These are phyloP conservation scores for Heterotis niloticus DNA, from an alignment of 2,113 vertebrate species.

Conservation along the genomic window DNA sequence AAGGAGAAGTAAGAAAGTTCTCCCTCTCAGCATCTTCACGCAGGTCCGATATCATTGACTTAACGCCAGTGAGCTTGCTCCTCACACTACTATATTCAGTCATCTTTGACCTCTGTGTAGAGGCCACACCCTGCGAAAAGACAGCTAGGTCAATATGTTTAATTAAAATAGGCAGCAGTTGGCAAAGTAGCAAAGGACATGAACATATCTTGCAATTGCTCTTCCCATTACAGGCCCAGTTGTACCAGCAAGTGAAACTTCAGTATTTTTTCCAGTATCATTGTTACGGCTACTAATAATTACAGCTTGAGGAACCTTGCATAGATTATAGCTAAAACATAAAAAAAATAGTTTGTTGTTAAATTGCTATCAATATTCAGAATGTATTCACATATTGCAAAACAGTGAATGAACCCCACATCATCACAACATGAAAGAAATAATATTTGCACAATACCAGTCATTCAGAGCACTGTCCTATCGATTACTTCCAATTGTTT, in stretches of 20 bases:
- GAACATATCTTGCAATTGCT: too few relatives aligned
- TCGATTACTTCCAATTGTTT: too few relatives aligned
- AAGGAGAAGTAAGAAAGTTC: conserved; percentile 47
- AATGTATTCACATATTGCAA: too few relatives aligned
- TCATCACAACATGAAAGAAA: neutral
- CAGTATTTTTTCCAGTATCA: neutral
- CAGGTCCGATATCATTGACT: conserved; percentile 1
- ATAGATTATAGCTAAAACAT: neutral
- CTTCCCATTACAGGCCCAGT: too few relatives aligned
- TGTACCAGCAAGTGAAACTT: neutral
- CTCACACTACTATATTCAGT: neutral
- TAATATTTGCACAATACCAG: too few relatives aligned
- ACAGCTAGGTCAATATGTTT: neutral
- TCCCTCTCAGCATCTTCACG: conserved; percentile 34
- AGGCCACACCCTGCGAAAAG: conserved; percentile 7
- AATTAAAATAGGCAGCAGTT: too few relatives aligned
- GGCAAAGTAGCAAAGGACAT: too few relatives aligned
- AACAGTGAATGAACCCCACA: too few relatives aligned
- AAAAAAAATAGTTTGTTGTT: neutral
- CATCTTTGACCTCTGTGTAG: conserved; percentile 7
- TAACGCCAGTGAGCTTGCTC: neutral
- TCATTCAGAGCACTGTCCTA: too few relatives aligned
- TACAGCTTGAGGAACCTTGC: neutral
- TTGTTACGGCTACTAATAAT: neutral
- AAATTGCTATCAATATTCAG: neutral